Conservation (phyloP, 2,113 vertebrate genomes). For the Potamarius usumacintae region DNA sequence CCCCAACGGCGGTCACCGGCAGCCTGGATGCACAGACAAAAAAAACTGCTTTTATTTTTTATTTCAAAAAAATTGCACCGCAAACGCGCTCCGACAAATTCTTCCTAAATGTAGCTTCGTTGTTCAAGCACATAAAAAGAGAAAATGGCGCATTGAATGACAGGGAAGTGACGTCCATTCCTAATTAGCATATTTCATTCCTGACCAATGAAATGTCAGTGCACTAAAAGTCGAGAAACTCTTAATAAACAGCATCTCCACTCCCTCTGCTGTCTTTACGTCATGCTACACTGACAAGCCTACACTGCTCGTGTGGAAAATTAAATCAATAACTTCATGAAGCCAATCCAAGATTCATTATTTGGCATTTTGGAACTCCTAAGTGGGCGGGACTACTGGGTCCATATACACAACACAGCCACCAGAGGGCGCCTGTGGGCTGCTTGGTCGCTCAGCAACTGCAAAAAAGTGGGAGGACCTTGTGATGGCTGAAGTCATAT, state of each 20-base stretch:
- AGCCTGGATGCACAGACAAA: not conserved
- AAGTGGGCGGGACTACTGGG: slow-evolving; percentile 37
- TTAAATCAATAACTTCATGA: slow-evolving; percentile 6
- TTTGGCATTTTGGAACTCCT: not conserved
- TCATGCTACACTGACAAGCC: not conserved
- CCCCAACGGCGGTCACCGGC: not conserved
- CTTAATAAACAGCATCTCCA: slow-evolving; percentile 36
- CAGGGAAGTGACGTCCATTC: slow-evolving; percentile 69
- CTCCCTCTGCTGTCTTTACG: not conserved
- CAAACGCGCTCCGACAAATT: not conserved
- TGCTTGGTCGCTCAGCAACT: slow-evolving; percentile 65
- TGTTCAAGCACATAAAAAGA: slow-evolving; percentile 55
- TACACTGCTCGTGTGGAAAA: not conserved
- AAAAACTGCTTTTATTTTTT: not conserved
- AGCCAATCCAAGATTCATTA: not conserved
- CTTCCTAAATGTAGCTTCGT: slow-evolving; percentile 19
- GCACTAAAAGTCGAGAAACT: slow-evolving; percentile 50
- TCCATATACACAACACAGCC: slow-evolving; percentile 40
- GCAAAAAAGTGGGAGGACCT: slow-evolving; percentile 70
- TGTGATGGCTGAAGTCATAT: slow-evolving; percentile 65
- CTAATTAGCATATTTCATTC: slow-evolving; percentile 69
- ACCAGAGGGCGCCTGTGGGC: slow-evolving; percentile 50
- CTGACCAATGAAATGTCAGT: slow-evolving; percentile 67
- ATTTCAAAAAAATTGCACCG: not conserved
- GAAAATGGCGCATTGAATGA: slow-evolving; percentile 76